Evolutionary conservation across 2,888 invertebrate species (phyloP), one percentile per base, ranked within the genome.

Genomic region (Trissolcus japonicus): DNA sequence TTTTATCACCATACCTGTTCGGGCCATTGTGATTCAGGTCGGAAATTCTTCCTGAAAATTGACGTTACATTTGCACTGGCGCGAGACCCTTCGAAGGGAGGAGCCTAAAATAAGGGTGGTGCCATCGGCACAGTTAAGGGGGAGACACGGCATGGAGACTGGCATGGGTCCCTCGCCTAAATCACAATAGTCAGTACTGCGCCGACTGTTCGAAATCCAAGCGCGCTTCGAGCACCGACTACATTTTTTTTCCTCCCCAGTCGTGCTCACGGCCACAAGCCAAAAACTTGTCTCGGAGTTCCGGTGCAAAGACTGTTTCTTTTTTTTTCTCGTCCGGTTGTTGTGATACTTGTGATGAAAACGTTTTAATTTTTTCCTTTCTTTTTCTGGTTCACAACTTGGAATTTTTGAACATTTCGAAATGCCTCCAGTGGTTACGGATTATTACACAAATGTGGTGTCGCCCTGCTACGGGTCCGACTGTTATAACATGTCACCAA

Each of bases 101-200:
- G 87, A 86, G 87, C 87, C 87, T 87, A 85, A 84, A 85, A 81
- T 83, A 87, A 87, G 86, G 87, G 87, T 87, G 86, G 83, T 82
- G 82, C 85, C 81, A 80, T 80, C 71, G 56, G 73, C 60, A 19
- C 55, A 75, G 74, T 51, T 73, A 66, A 80, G 71, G 72, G 80
- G 76, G 78, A 79, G 73, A 61, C 68, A 67, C 63, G 55, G 16
- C 40, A 66, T 55, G 62, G 76, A 68, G 76, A 55, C 59, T 73
- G 55, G 57, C 19, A 69, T 75, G 72, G 75, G 74, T 69, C 7
- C 6, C 76, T 59, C 60, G 67, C 61, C 35, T 35, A 67, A 71
- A 72, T 61, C 63, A 57, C 57, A 57, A 71, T 55, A 65, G 53
- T 81, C 66, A 73, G 66, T 73, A 66, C 73, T 17, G 35, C 72